Base-by-base conservation (phyloP, 2,888 invertebrate genomes). In the Polydesmus complanatus region DNA sequence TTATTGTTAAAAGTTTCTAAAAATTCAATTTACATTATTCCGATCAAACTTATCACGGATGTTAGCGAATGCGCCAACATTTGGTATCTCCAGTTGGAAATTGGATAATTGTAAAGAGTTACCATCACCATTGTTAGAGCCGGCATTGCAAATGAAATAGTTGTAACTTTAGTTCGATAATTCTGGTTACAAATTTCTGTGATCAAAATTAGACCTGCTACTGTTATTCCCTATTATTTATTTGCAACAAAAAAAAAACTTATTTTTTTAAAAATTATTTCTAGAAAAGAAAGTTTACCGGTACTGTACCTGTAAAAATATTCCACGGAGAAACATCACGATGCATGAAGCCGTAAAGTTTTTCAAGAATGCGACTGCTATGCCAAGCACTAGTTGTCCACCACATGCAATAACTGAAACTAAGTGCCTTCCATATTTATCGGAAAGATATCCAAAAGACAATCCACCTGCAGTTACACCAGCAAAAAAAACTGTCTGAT, bases 1-100 rank as follows among this genome's bases (percentile, higher is more conserved):
- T 51, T 51, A n/a, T 22, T 51, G 51, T 14, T 21, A 51, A 51
- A 3, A n/a, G 3, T 21, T 51, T 51, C 19, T 51, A 11, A 11
- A 51, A 8, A 14, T 51, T 51, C 8, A 51, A n/a, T 19, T 51
- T 54, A 58, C 58, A 48, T 52, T 14, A 53, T 22, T 53, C 58
- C 58, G 27, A 53, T 53, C 19, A 58, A 25, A n/a, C 21, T 37
- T 21, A 58, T 27, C 18, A 52, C 8, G 5, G 21, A n/a, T 23
- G 53, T n/a, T 2, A 58, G 18, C n/a, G 25, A 23, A 52, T 58
- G 58, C 5, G 50, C 19, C 14, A 58, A 23, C 2, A 58, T 58
- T n/a, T 58, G 58, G 47, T 53, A 53, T 8, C 58, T 22, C 58
- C 58, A 58, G 23, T 58, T 21, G 18, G 52, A 27, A 14, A 51